Evolutionary conservation across 2,888 invertebrate species (phyloP), one percentile per base, ranked within the genome.

Genomic region (Parnassius glacialis): DNA sequence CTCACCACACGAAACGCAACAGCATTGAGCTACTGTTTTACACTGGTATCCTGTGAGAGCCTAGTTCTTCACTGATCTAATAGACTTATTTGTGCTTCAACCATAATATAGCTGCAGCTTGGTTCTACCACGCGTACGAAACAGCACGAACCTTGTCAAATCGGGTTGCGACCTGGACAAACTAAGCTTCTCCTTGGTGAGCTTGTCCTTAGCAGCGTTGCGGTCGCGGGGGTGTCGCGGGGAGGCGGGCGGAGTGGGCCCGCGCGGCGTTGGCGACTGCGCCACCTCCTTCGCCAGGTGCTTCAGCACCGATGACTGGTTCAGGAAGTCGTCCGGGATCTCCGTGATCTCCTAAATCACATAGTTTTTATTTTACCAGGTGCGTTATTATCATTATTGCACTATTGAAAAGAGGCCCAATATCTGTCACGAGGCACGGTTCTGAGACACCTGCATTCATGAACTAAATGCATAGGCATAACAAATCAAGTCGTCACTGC

Each of bases 91-190:
- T 34, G 34, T 34, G 34, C 34, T 34, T 3, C 34, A 34, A 34
- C 7, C 34, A 34, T 34, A 34, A 34, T 34, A 34, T 34, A 34
- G 34, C 34, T 34, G 34, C 34, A 34, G 7, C 34, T 0, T 34
- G 34, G 34, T 1, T 34, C 34, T 34, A 34, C 34, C 34, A 34
- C 5, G 5, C 7, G 7, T 34, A 34, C 12, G 2, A 13, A 48
- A 2, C 16, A 50, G 9, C 13, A 43, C 73, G 93, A 75, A 92
- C 84, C 94, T 94, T 0, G 95, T 95, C 68, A 97, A 89, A 87
- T 97, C 97, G 0, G 97, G 97, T 79, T 97, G 97, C 1, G 97
- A 97, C 73, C 96, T 93, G 7, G 96, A 96, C 64, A 95, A 76
- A 64, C 92, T 94, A 3, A 94, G 81, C 72, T 94, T 94, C 71